Base-by-base conservation (phyloP, 2,113 vertebrate genomes). In the Python bivittatus region DNA sequence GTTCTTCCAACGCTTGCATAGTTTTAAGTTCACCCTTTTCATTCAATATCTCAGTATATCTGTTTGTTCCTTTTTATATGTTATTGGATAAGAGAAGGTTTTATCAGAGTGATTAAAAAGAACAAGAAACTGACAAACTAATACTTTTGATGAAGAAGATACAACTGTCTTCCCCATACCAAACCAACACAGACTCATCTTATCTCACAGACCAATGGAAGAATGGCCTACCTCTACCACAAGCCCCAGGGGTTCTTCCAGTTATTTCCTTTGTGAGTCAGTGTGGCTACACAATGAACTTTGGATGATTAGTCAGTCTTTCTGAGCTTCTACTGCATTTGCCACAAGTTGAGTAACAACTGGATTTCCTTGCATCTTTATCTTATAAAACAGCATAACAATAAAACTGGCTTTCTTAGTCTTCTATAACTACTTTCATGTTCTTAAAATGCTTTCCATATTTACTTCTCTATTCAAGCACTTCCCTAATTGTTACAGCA, bases 61-160 rank as follows among this genome's bases (percentile, higher is more conserved):
- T n/a, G n/a, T n/a, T n/a, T n/a, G n/a, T n/a, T n/a, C n/a, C n/a
- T n/a, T n/a, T n/a, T n/a, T n/a, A n/a, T n/a, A n/a, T n/a, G n/a
- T n/a, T n/a, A n/a, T n/a, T n/a, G n/a, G n/a, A n/a, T n/a, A n/a
- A n/a, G n/a, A n/a, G n/a, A n/a, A 23, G 88, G 92, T 96, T 96
- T 96, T 96, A 96, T 84, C 92, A 91, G 92, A 94, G 10, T 3
- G 54, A 90, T 25, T 25, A 33, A 38, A 79, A 68, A 52, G 64
- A 12, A 17, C 22, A 90, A 57, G 48, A 42, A 83, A 84, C 20
- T 6, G 9, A 56, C 84, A 68, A 54, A 60, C 44, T 33, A 13
- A 12, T 25, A 61, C 22, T 86, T 13, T 64, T 33, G 38, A 33
- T 6, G 15, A n/a, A 68, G 22, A 27, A 2, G 23, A 3, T 68